A percentile compares a stretch with the other conserved stretches of the same genome.
These are phyloP conservation scores for Hyla sarda DNA, from an alignment of 2,113 vertebrate species.

Conservation along the genomic window DNA sequence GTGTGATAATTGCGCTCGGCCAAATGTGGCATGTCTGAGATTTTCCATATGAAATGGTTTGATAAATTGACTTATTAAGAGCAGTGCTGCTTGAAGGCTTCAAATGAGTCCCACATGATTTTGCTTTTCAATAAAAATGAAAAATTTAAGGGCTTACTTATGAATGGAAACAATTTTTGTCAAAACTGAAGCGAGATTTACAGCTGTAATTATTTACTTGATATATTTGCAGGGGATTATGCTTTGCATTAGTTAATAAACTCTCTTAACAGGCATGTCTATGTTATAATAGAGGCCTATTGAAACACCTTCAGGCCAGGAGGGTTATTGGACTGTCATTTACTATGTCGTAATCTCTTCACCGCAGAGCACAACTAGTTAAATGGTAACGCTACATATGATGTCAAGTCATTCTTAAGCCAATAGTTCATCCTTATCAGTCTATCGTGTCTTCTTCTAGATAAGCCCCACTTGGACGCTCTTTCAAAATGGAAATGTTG, in stretches of 20 bases:
- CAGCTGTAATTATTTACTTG: slow-evolving; percentile 31
- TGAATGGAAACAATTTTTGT: slow-evolving; percentile 75
- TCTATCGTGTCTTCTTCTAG: slow-evolving; percentile 29
- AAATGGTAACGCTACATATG: not conserved
- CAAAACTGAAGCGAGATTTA: slow-evolving; percentile 62
- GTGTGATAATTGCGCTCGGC: slow-evolving; percentile 65
- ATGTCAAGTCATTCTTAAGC: slow-evolving; percentile 20
- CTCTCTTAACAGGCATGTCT: not conserved
- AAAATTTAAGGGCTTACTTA: slow-evolving; percentile 70
- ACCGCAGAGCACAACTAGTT: not conserved
- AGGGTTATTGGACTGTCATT: not conserved
- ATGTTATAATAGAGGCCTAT: not conserved
- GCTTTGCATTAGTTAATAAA: slow-evolving; percentile 30
- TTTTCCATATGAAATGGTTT: slow-evolving; percentile 67
- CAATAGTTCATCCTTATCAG: slow-evolving; percentile 37
- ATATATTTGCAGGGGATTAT: slow-evolving; percentile 40
- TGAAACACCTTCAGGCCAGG: not conserved
- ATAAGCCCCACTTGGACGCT: slow-evolving; percentile 28
- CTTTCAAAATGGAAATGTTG: slow-evolving; percentile 48
- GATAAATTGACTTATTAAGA: slow-evolving; percentile 71
- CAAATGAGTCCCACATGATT: slow-evolving; percentile 72
- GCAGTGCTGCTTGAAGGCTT: slow-evolving; percentile 66
- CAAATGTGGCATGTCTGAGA: slow-evolving; percentile 67
- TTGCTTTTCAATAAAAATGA: slow-evolving; percentile 69
- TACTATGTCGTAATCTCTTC: not conserved